Percentiles rank a stretch among this genome's conserved stretches.
phyloP scores from a whole-genome alignment of 2,113 vertebrate genomes.

The Himantopus leucocephalus region DNA sequence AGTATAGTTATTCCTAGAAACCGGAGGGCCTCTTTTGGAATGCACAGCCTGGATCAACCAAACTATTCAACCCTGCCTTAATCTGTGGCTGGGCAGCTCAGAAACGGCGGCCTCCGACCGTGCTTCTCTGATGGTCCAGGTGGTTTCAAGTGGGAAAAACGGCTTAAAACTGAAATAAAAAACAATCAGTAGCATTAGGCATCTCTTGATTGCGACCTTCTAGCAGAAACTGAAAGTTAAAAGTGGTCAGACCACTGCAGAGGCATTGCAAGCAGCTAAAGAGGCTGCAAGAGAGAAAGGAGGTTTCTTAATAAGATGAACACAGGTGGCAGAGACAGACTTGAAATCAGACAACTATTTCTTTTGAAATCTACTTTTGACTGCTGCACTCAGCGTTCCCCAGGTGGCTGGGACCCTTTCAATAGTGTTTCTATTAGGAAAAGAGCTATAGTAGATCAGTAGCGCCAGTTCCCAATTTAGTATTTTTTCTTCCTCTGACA shows the following conservation, averaged over 20 bases:
- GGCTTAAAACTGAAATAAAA: not conserved
- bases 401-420: conserved; percentile 30
- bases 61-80: not conserved
- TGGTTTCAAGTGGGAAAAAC: not conserved
- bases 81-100: not conserved
- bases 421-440: not conserved
- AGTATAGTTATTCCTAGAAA: not conserved
- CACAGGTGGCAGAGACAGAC: not conserved
- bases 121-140: not conserved
- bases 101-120: fast-evolving
- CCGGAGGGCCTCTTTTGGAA: not conserved
- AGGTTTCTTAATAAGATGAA: conserved; percentile 8
- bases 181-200: not conserved
- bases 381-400: not conserved
- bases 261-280: not conserved
- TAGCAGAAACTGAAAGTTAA: not conserved
- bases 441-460: not conserved
- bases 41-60: not conserved
- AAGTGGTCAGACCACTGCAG: not conserved
- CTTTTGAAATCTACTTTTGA: conserved; percentile 27
- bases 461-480: not conserved
- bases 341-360: conserved; percentile 22
- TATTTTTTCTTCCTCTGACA: not conserved
- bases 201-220: not conserved
- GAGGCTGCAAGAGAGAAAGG: not conserved